Evolutionary conservation across 2,113 vertebrate genomes (phyloP), one percentile per base, ranked within the genome.

Genomic region (Gobius niger): DNA sequence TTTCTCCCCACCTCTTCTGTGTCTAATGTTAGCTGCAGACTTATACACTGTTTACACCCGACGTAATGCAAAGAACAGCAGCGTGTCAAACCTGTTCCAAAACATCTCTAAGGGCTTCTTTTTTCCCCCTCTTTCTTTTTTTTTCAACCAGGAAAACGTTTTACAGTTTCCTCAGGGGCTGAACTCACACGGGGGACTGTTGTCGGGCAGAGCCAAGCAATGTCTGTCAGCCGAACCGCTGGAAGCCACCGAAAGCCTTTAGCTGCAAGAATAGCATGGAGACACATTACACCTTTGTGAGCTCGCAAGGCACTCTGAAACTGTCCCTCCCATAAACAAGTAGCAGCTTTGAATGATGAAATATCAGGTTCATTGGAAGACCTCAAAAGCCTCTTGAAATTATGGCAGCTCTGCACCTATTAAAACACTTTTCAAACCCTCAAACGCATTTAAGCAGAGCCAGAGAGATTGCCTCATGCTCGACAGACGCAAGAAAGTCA

Each of bases 231-330:
- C 49, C 9, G 80, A 69, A 66, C 70, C 54, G 47, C 72, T 72
- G 47, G n/a, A 18, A 51, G 63, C 67, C 44, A 77, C 44, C 73
- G 70, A 69, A 60, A 81, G 82, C 65, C 67, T 70, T 57, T 44
- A 52, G 68, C 63, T 73, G 85, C 70, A 75, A 68, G 82, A 89
- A 89, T 86, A 89, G 85, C 73, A 41, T 68, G 40, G 51, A 10
- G 81, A 86, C 81, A 91, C 56, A 16, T 68, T 71, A 84, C 76
- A 85, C 87, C 80, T 76, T 75, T 70, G 73, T 80, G 63, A 85
- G 77, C 62, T 74, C 41, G 63, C 57, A 9, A 47, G 73, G 69
- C 70, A 77, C 74, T 84, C 59, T 63, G 50, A 81, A 75, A 81
- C 79, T 75, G 73, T 75, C 77, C 86, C 81, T 73, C 72, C 81